phyloP scores from a whole-genome alignment of 2,797 vertebrate genomes.

The Falco rusticolus region DNA sequence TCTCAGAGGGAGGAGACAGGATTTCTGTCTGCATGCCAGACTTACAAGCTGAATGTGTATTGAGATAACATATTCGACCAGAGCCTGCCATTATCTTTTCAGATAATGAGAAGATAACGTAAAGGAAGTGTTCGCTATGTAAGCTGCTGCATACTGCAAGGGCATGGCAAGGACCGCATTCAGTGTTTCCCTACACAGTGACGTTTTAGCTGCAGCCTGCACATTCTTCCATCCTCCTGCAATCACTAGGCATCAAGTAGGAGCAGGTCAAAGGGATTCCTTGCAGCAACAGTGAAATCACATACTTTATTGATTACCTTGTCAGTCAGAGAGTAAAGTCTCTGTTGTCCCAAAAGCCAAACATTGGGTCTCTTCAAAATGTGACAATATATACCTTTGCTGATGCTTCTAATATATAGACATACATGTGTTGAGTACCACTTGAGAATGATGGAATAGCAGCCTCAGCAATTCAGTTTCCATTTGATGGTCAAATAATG shows the following conservation, averaged over 20 bases:
- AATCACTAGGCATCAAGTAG: neutral
- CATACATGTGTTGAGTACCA: neutral
- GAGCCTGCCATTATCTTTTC: neutral
- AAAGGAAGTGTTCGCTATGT: neutral
- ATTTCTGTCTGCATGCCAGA: neutral
- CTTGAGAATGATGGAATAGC: neutral
- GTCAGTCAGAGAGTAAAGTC: neutral
- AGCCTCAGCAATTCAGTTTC: neutral
- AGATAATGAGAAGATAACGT: neutral
- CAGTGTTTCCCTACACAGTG: neutral
- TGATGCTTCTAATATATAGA: neutral
- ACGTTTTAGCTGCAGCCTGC: neutral
- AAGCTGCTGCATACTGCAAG: neutral
- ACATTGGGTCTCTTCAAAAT: neutral
- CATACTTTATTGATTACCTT: neutral
- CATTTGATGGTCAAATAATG: neutral
- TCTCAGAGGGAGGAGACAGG: neutral
- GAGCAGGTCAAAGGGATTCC: neutral
- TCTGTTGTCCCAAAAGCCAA: neutral
- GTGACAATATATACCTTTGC: neutral
- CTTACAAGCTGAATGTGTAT: neutral
- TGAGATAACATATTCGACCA: neutral
- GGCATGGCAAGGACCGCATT: neutral
- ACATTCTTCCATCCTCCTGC: neutral
- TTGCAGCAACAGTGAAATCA: neutral